A percentile compares a stretch with the other conserved stretches of the same genome.
These are phyloP conservation scores for Caerostris darwini DNA, from an alignment of 1,140 invertebrate genomes.

Conservation along the genomic window DNA sequence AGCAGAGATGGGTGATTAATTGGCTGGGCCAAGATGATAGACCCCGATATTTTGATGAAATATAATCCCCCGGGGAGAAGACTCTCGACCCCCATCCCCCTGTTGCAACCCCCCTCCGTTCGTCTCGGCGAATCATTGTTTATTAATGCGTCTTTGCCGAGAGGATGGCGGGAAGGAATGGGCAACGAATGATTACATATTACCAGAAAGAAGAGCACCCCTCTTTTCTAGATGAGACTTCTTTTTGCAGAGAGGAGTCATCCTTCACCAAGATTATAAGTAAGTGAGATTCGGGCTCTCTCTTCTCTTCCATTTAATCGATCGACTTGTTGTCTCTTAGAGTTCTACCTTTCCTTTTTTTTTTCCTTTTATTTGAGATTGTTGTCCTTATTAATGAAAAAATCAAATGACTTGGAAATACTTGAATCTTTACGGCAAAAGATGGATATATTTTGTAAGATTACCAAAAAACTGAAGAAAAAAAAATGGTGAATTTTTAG, in stretches of 20 bases:
- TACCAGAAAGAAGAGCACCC: neutral
- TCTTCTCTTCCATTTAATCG: neutral
- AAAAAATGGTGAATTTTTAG: too few relatives aligned
- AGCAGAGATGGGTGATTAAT: neutral
- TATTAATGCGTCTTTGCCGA: conserved; percentile 14
- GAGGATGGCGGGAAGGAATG: neutral
- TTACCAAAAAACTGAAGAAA: too few relatives aligned
- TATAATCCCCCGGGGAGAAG: conserved; percentile 7
- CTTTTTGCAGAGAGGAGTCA: neutral
- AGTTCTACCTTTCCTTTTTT: neutral
- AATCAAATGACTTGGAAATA: neutral
- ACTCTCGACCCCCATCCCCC: too few relatives aligned
- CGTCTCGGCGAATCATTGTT: neutral
- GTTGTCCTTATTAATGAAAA: neutral
- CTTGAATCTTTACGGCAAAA: neutral
- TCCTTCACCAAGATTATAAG: neutral
- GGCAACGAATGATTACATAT: conserved; percentile 56
- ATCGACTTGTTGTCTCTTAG: neutral
- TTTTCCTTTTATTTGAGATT: neutral
- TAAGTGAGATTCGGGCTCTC: neutral
- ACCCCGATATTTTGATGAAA: conserved; percentile 46
- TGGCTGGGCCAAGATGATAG: neutral
- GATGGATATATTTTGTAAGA: too few relatives aligned
- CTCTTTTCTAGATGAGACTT: conserved; percentile 10
- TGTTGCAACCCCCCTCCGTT: too few relatives aligned